Conservation (phyloP, 2,888 invertebrate species). For the Drosophila engyochracea region DNA sequence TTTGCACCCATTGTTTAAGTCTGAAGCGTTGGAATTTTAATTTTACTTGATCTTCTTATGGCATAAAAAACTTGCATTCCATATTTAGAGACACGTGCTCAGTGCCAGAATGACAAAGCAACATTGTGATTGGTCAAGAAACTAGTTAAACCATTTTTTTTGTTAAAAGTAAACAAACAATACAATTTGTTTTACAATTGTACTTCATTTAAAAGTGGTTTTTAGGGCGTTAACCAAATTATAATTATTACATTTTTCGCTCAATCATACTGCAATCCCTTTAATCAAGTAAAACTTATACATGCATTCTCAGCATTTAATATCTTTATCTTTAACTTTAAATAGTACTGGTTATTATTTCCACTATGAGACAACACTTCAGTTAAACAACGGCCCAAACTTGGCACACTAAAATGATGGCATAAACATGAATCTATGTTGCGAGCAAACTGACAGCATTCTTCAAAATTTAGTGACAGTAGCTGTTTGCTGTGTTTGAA, state of each 20-base stretch:
- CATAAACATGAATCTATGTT: constrained; percentile 9
- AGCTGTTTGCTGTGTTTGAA: constrained; percentile 34
- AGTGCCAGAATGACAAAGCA: background rate
- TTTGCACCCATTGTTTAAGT: background rate
- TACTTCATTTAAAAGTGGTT: background rate
- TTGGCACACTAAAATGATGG: constrained; percentile 19
- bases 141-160: background rate
- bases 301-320: background rate
- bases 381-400: constrained; percentile 18
- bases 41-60: background rate
- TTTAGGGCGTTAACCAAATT: background rate
- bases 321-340: background rate
- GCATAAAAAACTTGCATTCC: background rate
- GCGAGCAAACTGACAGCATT: constrained; percentile 59
- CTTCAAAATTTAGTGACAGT: constrained; percentile 32
- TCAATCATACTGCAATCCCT: background rate
- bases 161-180: background rate
- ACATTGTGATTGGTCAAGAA: background rate
- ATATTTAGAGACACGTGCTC: constrained; percentile 18
- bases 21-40: background rate
- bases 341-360: background rate
- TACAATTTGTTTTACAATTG: background rate
- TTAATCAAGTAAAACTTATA: background rate
- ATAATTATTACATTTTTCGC: background rate
- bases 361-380: background rate